Evolutionary conservation across 2,113 vertebrate genomes (phyloP).

Genomic region (Excalfactoria chinensis): DNA sequence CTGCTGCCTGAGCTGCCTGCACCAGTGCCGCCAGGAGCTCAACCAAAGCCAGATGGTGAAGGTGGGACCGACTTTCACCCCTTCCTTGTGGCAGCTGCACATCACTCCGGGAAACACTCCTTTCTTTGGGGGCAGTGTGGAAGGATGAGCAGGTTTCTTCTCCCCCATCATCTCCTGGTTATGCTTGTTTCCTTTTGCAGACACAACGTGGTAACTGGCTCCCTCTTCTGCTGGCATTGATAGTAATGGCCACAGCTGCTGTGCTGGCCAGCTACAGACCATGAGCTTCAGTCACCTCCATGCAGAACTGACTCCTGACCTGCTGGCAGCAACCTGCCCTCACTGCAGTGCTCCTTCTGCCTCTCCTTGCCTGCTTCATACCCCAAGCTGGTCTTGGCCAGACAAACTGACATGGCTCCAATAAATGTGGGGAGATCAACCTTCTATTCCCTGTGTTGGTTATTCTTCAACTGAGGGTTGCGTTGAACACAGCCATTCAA

Average conservation of each 20-base stretch:
- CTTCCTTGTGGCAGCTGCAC: rapidly evolving
- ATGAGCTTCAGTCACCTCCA: not conserved
- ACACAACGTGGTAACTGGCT: conserved; percentile 56
- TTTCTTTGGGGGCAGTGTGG: rapidly evolving
- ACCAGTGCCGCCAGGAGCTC: conserved; percentile 86
- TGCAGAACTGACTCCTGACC: not conserved
- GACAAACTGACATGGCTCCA: not conserved
- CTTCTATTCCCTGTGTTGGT: not conserved
- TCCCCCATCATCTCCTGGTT: not conserved
- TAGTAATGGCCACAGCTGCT: conserved; percentile 53
- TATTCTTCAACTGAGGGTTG: not conserved
- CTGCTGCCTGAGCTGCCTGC: conserved; percentile 83
- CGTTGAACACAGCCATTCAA: not conserved
- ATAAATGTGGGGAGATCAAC: not conserved
- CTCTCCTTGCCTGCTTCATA: not conserved
- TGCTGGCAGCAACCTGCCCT: rapidly evolving
- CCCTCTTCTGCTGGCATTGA: conserved; percentile 58
- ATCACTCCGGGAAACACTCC: rapidly evolving
- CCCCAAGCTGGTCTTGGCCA: not conserved
- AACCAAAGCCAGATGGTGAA: conserved; percentile 48
- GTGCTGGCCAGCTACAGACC: conserved; percentile 59
- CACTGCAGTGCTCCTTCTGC: rapidly evolving
- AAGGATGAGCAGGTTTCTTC: not conserved
- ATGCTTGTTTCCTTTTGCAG: conserved; percentile 55
- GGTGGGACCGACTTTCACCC: conserved; percentile 64